phyloP scores from a whole-genome alignment of 1,140 invertebrate genomes.

The Apis dorsata region DNA sequence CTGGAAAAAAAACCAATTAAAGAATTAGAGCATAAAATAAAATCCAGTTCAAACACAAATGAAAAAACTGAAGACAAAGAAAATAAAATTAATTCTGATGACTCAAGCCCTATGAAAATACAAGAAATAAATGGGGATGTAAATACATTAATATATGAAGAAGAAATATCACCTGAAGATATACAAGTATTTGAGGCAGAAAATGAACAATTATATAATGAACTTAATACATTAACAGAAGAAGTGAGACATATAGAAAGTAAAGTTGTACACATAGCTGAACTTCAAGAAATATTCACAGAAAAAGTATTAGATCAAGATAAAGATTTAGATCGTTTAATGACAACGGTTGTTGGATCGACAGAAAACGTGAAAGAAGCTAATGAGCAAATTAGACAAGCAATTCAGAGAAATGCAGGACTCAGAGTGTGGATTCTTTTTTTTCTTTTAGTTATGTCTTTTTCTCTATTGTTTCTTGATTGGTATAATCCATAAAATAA shows the following conservation, averaged over 20 bases:
- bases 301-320: constrained; percentile 99
- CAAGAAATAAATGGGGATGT: constrained; percentile 76
- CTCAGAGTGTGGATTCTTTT: constrained; percentile 96
- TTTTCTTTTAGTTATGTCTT: constrained; percentile 97
- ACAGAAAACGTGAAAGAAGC: constrained; percentile 98
- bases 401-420: constrained; percentile 97
- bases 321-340: constrained; percentile 93
- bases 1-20: constrained; percentile 70
- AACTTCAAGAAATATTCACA: constrained; percentile 97
- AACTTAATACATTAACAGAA: constrained; percentile 88
- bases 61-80: constrained; percentile 71
- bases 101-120: constrained; percentile 72
- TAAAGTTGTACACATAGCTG: constrained; percentile 96
- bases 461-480: constrained; percentile 96
- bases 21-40: background rate
- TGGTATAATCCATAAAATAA: constrained; percentile 96
- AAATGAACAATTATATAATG: constrained; percentile 90
- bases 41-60: constrained; percentile 69
- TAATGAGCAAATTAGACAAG: constrained; percentile 97
- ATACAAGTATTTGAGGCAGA: constrained; percentile 94
- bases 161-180: constrained; percentile 90
- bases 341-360: constrained; percentile 91
- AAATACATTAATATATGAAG: constrained; percentile 77
- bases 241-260: constrained; percentile 93
- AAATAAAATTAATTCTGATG: constrained; percentile 50